Conservation (phyloP, 2,113 vertebrate species). For the Panurus biarmicus region DNA sequence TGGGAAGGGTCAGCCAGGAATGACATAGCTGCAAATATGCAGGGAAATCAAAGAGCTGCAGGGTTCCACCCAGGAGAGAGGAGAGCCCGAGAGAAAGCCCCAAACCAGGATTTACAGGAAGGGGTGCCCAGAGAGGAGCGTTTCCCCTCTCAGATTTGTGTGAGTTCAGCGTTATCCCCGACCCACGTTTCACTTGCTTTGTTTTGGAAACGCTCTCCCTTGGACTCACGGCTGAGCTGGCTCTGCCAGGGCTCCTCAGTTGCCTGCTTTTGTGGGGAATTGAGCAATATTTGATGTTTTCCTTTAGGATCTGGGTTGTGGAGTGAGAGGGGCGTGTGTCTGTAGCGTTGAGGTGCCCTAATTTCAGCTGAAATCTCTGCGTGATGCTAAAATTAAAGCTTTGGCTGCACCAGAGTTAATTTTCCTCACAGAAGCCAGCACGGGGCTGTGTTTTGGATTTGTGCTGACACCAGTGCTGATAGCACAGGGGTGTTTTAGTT, state of each 20-base stretch:
- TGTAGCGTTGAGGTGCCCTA: rapidly evolving
- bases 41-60: constrained; percentile 15
- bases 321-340: not conserved
- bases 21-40: not conserved
- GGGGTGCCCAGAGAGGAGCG: not conserved
- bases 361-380: not conserved
- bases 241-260: not conserved
- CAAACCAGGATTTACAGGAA: not conserved
- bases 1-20: constrained; percentile 42
- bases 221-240: not conserved
- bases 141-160: not conserved
- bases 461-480: not conserved
- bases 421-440: too few relatives aligned
- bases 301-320: not conserved
- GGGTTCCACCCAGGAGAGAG: not conserved
- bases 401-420: not conserved
- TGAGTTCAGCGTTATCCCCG: not conserved
- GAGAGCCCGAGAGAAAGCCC: not conserved
- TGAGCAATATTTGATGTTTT: not conserved
- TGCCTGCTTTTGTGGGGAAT: not conserved
- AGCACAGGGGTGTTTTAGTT: not conserved
- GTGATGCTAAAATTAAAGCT: not conserved
- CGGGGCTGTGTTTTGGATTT: not conserved
- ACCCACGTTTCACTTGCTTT: not conserved
- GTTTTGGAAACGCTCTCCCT: not conserved